Conservation (phyloP, 64 coral and sea anemone genomes). For the Hydrozoanthus tunicans region DNA sequence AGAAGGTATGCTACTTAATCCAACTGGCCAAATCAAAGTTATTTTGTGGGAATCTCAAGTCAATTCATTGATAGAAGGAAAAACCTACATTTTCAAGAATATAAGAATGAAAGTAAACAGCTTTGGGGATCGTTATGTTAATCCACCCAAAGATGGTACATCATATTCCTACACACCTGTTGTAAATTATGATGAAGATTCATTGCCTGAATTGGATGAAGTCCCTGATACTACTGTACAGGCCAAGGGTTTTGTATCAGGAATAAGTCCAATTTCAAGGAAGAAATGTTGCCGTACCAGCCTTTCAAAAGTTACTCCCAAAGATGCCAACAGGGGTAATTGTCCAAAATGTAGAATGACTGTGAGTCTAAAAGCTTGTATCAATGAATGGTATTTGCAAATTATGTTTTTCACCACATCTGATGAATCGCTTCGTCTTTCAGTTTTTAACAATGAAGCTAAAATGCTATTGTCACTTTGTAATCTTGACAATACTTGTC, state of each 20-base stretch:
- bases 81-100: background rate
- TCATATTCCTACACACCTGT: background rate
- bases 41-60: background rate
- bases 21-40: background rate
- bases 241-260: slow-evolving; percentile 38
- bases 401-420: slow-evolving; percentile 49
- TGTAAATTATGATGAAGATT: background rate
- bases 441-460: slow-evolving; percentile 58
- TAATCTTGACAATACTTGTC: slow-evolving; percentile 11
- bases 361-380: slow-evolving; percentile 39
- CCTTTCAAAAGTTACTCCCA: slow-evolving; percentile 46
- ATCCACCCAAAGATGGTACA: background rate
- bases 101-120: background rate
- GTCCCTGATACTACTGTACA: slow-evolving; percentile 56
- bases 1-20: background rate
- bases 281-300: slow-evolving; percentile 52
- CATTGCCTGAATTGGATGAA: slow-evolving; percentile 4
- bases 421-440: slow-evolving; percentile 37
- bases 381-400: slow-evolving; percentile 38
- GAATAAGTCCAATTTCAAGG: slow-evolving; percentile 41
- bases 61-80: background rate
- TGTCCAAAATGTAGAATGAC: slow-evolving; percentile 54
- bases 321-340: slow-evolving; percentile 49
- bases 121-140: background rate
- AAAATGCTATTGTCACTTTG: slow-evolving; percentile 27